Evolutionary conservation across 2,113 vertebrate genomes (phyloP).

Genomic region (Pardalotus punctatus): DNA sequence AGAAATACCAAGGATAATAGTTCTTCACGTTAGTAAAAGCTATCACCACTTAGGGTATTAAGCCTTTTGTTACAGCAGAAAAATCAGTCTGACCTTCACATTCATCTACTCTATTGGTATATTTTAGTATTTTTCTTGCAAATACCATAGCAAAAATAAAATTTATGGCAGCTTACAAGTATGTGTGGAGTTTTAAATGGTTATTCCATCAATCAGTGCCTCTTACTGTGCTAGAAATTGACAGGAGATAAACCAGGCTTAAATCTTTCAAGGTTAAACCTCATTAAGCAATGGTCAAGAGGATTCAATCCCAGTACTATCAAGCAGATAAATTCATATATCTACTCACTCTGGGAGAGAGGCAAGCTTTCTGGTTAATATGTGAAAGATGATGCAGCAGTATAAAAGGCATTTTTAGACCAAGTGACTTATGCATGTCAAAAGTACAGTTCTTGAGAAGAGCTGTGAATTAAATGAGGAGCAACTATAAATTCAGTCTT

Average conservation of each 20-base stretch:
- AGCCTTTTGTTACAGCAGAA: neutral
- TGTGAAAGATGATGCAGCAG: neutral
- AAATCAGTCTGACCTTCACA: neutral
- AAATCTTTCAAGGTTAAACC: neutral
- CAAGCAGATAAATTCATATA: neutral
- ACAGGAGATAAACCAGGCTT: neutral
- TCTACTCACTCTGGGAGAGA: neutral
- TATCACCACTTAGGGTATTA: neutral
- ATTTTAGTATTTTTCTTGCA: neutral
- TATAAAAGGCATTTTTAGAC: neutral
- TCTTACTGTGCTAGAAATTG: neutral
- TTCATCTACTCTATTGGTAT: neutral
- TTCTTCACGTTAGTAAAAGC: neutral
- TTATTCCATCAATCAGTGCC: neutral
- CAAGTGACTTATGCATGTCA: neutral
- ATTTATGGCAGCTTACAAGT: neutral
- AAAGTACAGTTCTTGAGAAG: neutral
- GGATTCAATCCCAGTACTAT: neutral
- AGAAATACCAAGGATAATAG: neutral
- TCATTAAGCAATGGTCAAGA: neutral
- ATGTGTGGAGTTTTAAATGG: neutral
- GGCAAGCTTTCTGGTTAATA: neutral
- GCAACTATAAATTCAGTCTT: neutral
- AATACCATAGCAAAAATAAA: neutral
- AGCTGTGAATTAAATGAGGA: neutral